phyloP scores from a whole-genome alignment of 2,888 invertebrate genomes.

The Phortica magna region DNA sequence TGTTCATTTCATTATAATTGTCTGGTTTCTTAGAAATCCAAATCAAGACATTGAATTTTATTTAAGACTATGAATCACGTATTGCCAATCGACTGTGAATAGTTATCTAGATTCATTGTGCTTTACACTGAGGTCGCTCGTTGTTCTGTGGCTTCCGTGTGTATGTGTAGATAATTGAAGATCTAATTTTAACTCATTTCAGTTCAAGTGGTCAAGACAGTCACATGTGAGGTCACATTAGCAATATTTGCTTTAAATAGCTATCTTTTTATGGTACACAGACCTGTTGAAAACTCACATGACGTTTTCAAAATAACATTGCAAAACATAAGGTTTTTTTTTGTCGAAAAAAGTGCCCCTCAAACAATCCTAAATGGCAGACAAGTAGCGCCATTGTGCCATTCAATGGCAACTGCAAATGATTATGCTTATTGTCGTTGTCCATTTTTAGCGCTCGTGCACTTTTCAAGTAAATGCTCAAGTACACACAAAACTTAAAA shows the following conservation, averaged over 20 bases:
- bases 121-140: too few relatives aligned
- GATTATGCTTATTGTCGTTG: constrained; percentile 14
- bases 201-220: neutral
- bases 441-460: neutral
- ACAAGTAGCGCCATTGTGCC: neutral
- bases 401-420: constrained; percentile 9
- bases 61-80: too few relatives aligned
- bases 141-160: too few relatives aligned
- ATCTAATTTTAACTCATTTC: neutral
- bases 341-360: neutral
- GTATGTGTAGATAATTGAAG: too few relatives aligned
- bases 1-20: too few relatives aligned
- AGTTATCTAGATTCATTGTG: too few relatives aligned
- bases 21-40: too few relatives aligned
- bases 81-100: too few relatives aligned
- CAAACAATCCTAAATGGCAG: neutral
- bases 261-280: neutral
- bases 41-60: too few relatives aligned
- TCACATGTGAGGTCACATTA: neutral
- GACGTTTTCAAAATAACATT: neutral
- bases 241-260: neutral
- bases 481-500: constrained; percentile 9
- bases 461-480: too few relatives aligned
- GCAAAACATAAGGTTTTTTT: neutral
- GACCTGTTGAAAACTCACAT: constrained; percentile 1